phyloP scores from a whole-genome alignment of 2,797 vertebrate genomes.

The Otolemur crassicaudatus region DNA sequence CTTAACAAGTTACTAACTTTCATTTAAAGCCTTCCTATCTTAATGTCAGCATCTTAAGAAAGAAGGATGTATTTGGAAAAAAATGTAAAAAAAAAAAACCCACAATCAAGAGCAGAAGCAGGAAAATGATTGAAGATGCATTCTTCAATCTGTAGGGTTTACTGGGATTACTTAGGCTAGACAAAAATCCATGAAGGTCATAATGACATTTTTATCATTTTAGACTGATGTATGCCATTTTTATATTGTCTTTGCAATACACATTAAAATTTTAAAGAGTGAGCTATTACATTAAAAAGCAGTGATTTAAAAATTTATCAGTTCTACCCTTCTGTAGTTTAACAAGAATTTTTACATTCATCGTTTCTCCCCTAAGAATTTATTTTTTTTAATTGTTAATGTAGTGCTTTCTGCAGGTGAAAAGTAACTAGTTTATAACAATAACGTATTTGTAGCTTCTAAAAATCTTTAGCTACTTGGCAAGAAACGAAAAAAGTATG shows the following conservation, averaged over 20 bases:
- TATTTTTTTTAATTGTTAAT: conserved; percentile 45
- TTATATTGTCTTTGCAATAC: conserved; percentile 80
- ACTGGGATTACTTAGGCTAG: conserved; percentile 83
- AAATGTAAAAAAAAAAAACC: conserved; percentile 56
- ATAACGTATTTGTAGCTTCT: background rate
- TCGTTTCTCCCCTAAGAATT: conserved; percentile 35
- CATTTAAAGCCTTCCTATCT: conserved; percentile 69
- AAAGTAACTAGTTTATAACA: background rate
- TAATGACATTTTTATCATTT: conserved; percentile 85
- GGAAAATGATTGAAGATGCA: conserved; percentile 84
- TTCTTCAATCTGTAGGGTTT: conserved; percentile 85
- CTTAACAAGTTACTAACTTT: conserved; percentile 76
- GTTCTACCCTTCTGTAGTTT: conserved; percentile 53
- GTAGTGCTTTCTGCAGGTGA: background rate
- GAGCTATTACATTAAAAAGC: conserved; percentile 75
- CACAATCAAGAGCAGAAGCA: conserved; percentile 81
- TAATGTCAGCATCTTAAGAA: conserved; percentile 65
- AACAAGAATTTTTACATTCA: conserved; percentile 53
- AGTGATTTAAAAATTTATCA: conserved; percentile 75
- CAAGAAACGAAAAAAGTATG: background rate
- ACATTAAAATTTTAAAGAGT: conserved; percentile 78
- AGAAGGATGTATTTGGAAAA: conserved; percentile 79
- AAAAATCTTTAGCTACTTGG: background rate
- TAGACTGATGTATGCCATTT: conserved; percentile 81
- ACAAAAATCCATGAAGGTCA: conserved; percentile 86